phyloP scores from a whole-genome alignment of 2,113 vertebrate species.

The Bos javanicus region DNA sequence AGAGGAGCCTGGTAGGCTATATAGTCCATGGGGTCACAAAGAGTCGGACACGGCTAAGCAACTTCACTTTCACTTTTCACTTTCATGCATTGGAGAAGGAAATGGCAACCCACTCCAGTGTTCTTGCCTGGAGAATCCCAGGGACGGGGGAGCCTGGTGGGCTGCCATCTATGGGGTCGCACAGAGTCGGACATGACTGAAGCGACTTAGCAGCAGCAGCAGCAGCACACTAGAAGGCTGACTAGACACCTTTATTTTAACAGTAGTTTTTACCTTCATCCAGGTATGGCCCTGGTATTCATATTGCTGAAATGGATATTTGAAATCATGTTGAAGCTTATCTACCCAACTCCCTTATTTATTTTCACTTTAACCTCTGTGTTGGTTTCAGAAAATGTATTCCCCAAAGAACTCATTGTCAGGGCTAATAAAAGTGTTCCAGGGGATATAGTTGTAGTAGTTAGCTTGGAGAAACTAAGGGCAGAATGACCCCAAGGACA shows the following conservation, averaged over 20 bases:
- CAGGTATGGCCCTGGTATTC: neutral
- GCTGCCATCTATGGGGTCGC: too few relatives aligned
- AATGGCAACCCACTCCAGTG: too few relatives aligned
- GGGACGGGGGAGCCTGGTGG: too few relatives aligned
- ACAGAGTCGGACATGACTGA: too few relatives aligned
- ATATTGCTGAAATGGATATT: neutral
- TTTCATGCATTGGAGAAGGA: too few relatives aligned
- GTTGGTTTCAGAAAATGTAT: neutral
- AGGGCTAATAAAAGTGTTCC: neutral
- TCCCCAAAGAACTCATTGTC: neutral
- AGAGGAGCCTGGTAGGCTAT: too few relatives aligned
- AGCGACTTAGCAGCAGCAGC: too few relatives aligned
- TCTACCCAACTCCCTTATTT: neutral
- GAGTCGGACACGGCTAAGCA: too few relatives aligned
- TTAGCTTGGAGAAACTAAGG: neutral
- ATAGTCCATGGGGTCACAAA: too few relatives aligned
- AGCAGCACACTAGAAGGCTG: neutral
- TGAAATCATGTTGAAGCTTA: neutral
- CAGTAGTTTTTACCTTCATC: neutral
- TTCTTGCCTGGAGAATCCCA: too few relatives aligned
- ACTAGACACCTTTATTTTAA: neutral
- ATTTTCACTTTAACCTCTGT: neutral
- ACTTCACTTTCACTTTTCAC: too few relatives aligned
- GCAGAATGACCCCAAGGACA: neutral
- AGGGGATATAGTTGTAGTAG: neutral